These are phyloP conservation scores for Sitta europaea DNA, from an alignment of 2,113 vertebrate genomes.

Conservation along the genomic window DNA sequence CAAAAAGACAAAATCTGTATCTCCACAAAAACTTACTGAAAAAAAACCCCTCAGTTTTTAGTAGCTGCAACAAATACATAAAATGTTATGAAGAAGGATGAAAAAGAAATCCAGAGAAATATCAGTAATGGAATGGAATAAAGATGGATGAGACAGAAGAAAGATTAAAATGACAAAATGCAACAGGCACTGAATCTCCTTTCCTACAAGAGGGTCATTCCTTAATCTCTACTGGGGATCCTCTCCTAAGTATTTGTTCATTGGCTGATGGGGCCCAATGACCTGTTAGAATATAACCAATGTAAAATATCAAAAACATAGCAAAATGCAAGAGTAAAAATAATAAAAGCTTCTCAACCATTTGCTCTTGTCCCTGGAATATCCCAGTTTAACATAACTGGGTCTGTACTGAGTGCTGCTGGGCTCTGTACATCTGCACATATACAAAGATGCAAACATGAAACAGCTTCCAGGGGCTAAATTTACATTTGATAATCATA, in stretches of 20 bases:
- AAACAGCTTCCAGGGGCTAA: background rate
- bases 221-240: background rate
- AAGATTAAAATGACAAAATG: background rate
- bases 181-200: background rate
- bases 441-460: rapidly evolving
- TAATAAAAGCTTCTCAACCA: background rate
- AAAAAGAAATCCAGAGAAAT: background rate
- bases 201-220: background rate
- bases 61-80: background rate
- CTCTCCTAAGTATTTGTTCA: background rate
- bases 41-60: background rate
- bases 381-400: background rate
- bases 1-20: background rate
- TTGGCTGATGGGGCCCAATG: background rate
- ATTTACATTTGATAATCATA: background rate
- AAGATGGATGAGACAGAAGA: background rate
- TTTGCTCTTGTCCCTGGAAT: background rate
- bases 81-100: background rate
- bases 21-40: background rate
- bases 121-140: background rate
- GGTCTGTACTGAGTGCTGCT: background rate
- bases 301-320: background rate
- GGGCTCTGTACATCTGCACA: background rate
- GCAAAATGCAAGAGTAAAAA: background rate
- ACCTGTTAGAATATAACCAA: background rate